Evolutionary conservation across 2,113 vertebrate genomes (phyloP), one percentile per base, ranked within the genome.

Genomic region (Neolamprologus caudopunctatus): DNA sequence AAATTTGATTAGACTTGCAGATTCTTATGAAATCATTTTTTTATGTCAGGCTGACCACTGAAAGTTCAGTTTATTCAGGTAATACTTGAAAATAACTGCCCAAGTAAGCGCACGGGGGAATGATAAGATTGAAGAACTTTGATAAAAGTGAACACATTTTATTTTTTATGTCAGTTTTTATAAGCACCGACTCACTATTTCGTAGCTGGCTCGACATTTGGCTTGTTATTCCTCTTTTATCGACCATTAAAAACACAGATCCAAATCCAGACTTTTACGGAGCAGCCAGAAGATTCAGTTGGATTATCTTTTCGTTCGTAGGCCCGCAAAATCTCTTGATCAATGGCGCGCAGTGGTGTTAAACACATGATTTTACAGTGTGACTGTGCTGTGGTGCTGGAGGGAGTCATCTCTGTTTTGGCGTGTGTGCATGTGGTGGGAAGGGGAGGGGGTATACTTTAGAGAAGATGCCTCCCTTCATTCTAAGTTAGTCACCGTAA

Each of bases 401-500:
- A 78, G 45, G 71, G 16, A n/a, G 71, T 50, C 21, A 19, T 78
- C 42, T 47, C 19, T 82, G 42, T 50, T 33, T 66, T 35, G 17
- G 6, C 1, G 50, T 45, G 63, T 42, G 45, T 31, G 55, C 66
- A 55, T 87, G 21, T 47, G 33, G 4, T 26, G 31, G 12, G 16
- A 4, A 13, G n/a, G 55, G 8, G 8, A 13, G 10, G 55, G 61
- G 61, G 9, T 85, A 6, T 58, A 47, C 87, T 92, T 84, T 80
- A 89, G 47, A 87, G 83, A 61, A 35, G 83, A 87, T 37, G 33
- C 28, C 26, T 87, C 17, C 84, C 50, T 89, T 92, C 90, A 88
- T 89, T 90, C 90, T 78, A 90, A 79, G 82, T 92, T 88, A 90
- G 86, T 53, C 88, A 90, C 81, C 84, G 81, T 66, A 86, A 88